phyloP scores from a whole-genome alignment of 2,113 vertebrate genomes.

The Plestiodon gilberti region DNA sequence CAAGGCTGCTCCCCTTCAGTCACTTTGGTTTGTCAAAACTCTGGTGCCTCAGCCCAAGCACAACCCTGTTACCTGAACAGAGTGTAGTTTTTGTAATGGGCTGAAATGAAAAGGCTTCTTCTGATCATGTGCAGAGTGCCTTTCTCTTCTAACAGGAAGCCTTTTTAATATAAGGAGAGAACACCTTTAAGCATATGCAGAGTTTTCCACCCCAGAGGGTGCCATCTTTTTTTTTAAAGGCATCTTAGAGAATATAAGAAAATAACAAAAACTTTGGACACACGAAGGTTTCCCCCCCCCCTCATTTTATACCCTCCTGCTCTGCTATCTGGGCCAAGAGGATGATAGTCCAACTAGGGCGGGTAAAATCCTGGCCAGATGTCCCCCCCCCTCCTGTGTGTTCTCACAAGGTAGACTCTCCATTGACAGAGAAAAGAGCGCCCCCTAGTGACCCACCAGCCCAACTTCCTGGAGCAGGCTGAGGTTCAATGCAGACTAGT shows the following conservation, averaged over 20 bases:
- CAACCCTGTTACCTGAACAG: neutral
- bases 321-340: neutral
- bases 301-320: too few species aligned
- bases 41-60: neutral
- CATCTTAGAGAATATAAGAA: neutral
- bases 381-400: neutral
- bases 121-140: neutral
- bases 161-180: neutral
- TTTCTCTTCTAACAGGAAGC: neutral
- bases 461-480: slow-evolving; percentile 8
- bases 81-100: neutral
- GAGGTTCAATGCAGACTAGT: neutral
- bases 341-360: neutral
- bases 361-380: neutral
- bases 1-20: too few species aligned
- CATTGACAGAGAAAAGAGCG: neutral
- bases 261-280: neutral
- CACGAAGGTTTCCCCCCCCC: too few species aligned
- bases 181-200: neutral
- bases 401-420: neutral
- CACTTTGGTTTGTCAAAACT: too few species aligned
- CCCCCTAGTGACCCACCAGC: neutral
- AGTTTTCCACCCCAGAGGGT: neutral
- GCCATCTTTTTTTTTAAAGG: neutral
- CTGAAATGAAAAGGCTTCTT: neutral